Percentiles rank a stretch among this genome's conserved stretches.
Evolutionary conservation across 2,888 invertebrate species (phyloP).

Genomic region (Tetrapedia diversipes): DNA sequence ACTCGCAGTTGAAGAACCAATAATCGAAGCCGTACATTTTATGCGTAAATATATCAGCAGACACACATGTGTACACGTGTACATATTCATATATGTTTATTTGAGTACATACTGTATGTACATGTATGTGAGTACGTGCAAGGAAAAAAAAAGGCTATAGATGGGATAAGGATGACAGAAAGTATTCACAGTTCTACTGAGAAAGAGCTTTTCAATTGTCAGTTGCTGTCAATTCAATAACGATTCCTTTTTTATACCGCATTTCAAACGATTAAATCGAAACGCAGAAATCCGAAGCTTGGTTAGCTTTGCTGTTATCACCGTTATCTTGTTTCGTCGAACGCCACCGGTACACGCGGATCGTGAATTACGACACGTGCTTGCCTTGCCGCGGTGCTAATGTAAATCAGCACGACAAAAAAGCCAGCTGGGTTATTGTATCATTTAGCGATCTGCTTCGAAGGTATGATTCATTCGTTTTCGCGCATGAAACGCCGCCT

Average conservation of each 20-base stretch:
- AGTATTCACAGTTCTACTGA: neutral
- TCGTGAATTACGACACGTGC: conserved; percentile 16
- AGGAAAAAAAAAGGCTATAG: neutral
- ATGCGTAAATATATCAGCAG: conserved; percentile 25
- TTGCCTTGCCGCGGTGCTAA: conserved; percentile 2
- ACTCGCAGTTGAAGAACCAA: conserved; percentile 50
- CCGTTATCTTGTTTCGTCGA: conserved; percentile 7
- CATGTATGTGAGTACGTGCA: neutral
- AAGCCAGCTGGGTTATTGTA: conserved; percentile 47
- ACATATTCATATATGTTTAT: neutral
- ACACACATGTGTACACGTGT: neutral
- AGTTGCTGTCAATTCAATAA: neutral
- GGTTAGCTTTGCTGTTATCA: neutral
- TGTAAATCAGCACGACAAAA: conserved; percentile 28
- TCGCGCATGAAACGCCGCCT: neutral
- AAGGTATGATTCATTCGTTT: conserved; percentile 44
- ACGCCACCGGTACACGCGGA: neutral
- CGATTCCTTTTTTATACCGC: neutral
- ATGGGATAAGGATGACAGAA: neutral
- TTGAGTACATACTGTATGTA: neutral
- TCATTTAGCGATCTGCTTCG: conserved; percentile 33
- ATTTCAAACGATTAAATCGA: neutral
- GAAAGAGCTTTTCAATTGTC: neutral
- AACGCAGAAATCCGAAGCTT: neutral
- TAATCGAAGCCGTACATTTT: conserved; percentile 53